Base-by-base conservation (phyloP, 2,797 vertebrate species). In the Acrossocheilus wenchowensis region DNA sequence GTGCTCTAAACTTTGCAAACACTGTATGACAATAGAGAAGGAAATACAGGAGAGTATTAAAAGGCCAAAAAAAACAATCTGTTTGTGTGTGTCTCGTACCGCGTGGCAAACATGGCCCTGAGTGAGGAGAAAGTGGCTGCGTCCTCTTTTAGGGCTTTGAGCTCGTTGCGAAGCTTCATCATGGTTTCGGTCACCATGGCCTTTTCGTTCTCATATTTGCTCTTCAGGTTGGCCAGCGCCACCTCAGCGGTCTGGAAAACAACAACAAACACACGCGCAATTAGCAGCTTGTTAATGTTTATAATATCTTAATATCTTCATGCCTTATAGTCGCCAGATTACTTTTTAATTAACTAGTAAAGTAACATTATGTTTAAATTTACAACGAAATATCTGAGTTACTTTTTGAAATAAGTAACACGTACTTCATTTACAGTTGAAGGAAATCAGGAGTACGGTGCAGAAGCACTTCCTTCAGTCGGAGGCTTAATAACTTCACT, bases 51-150 rank as follows among this genome's bases (percentile, higher is more conserved):
- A 73, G n/a, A 1, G 72, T 10, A 14, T 10, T 14, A 30, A 26
- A 26, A 17, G 8, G 4, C 2, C 72, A 48, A 74, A 74, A 4
- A 26, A 7, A 26, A n/a, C n/a, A 7, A 14, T 5, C n/a, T 45
- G 30, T 26, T 9, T 11, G 26, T 2, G 62, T n/a, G 52, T 41
- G 11, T 43, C 57, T 74, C 89, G 85, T 96, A 97, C 98, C 98
- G 97, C 87, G 98, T 99, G 60, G 98, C 98, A 83, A 99, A 99
- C 98, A 99, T 99, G 87, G 98, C 98, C 17, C 98, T 96, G 75
- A 99, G 95, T 0, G 98, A 99, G 75, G 98, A 99, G 93, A 99
- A 99, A 0, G 97, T 99, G 82, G 98, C 98, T 11, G 98, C 98
- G 0, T 99, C 98, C 91, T 99, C 98, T 88, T 99, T 99, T 87